Conservation (phyloP, 2,888 invertebrate genomes). For the Xanthia icteritia region DNA sequence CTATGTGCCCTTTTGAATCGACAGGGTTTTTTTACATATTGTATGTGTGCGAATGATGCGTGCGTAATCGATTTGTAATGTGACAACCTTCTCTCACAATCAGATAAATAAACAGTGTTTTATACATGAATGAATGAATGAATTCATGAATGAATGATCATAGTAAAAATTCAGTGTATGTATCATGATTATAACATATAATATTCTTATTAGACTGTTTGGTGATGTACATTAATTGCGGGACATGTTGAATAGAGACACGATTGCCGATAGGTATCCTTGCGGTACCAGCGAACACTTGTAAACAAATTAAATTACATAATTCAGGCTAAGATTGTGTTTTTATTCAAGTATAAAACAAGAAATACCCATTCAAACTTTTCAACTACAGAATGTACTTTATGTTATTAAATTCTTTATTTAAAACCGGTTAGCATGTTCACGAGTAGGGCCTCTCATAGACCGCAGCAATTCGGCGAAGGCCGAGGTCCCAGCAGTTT, state of each 20-base stretch:
- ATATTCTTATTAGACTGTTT: no score
- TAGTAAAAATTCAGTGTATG: no score
- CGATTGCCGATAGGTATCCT: not conserved
- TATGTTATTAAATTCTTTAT: not conserved
- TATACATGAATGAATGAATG: no score
- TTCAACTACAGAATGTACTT: not conserved
- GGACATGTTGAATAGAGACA: not conserved
- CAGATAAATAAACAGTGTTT: no score
- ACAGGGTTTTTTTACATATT: no score
- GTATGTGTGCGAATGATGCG: no score
- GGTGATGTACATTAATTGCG: no score
- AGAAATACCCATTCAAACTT: not conserved
- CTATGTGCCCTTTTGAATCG: no score
- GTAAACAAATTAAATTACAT: not conserved
- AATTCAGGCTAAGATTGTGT: not conserved
- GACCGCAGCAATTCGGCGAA: conserved; percentile 53
- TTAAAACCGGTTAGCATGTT: conserved; percentile 40
- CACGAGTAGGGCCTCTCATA: conserved; percentile 44
- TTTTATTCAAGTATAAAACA: not conserved
- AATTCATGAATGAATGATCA: no score
- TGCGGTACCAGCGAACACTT: not conserved
- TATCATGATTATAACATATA: no score
- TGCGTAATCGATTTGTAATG: no score
- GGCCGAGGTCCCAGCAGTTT: conserved; percentile 47
- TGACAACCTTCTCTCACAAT: no score